Conservation (phyloP, 2,113 vertebrate species). For the Emydocephalus ijimae region DNA sequence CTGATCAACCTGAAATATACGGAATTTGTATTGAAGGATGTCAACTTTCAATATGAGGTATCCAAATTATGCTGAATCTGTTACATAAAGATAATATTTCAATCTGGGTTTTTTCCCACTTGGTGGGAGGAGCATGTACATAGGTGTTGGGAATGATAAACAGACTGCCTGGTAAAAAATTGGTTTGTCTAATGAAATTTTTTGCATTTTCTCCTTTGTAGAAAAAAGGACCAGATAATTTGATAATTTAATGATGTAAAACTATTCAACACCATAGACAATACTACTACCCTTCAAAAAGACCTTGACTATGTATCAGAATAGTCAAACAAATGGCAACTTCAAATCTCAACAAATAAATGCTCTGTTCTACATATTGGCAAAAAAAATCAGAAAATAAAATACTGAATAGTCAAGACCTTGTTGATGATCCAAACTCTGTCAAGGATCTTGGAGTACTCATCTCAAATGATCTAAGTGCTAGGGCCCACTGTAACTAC, state of each 20-base stretch:
- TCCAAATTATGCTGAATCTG: neutral
- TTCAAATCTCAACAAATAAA: too few relatives aligned
- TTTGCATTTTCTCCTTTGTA: neutral
- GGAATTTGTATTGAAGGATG: neutral
- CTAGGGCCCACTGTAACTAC: too few relatives aligned
- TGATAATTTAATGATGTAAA: neutral
- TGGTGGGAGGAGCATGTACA: neutral
- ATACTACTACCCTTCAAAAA: too few relatives aligned
- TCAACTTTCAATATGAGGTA: neutral
- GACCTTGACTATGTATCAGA: too few relatives aligned
- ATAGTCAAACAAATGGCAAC: too few relatives aligned
- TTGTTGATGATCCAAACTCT: too few relatives aligned
- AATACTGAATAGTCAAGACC: too few relatives aligned
- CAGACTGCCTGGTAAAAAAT: neutral
- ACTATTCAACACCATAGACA: too few relatives aligned
- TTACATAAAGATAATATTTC: neutral
- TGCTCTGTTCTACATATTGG: too few relatives aligned
- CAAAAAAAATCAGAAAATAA: too few relatives aligned
- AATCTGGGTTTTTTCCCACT: neutral
- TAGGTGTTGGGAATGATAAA: neutral
- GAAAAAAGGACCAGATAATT: neutral
- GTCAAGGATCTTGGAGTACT: too few relatives aligned
- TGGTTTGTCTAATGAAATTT: neutral
- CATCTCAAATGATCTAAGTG: too few relatives aligned
- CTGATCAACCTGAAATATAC: neutral